These are phyloP conservation scores for Lydus trimaculatus DNA, from an alignment of 2,888 invertebrate species.

Conservation along the genomic window DNA sequence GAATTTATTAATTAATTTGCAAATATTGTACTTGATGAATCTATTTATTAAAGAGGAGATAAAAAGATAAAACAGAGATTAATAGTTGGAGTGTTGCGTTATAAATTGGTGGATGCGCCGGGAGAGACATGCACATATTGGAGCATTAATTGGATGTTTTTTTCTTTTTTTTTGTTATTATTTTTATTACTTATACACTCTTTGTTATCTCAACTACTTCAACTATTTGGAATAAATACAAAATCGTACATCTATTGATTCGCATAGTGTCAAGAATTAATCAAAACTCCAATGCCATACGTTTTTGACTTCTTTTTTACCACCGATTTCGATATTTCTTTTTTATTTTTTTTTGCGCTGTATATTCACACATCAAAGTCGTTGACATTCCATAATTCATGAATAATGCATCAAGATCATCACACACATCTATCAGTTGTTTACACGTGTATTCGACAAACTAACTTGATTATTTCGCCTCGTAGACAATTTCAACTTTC, in stretches of 20 bases:
- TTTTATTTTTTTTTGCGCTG: too few species aligned
- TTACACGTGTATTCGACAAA: conserved; percentile 28
- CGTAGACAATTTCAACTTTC: background rate
- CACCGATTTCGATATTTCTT: background rate
- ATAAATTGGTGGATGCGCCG: conserved; percentile 1
- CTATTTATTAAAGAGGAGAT: background rate
- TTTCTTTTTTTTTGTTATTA: background rate
- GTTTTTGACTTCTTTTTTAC: background rate
- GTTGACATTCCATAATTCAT: conserved; percentile 27
- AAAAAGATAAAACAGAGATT: background rate
- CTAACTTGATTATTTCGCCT: conserved; percentile 25
- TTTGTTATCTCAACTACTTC: background rate
- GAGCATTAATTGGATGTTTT: background rate
- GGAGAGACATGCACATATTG: background rate
- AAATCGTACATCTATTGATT: background rate
- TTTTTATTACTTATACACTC: background rate
- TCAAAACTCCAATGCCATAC: background rate
- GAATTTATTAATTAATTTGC: background rate
- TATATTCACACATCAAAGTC: conserved; percentile 20
- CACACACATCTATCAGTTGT: conserved; percentile 21
- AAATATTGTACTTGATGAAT: too few species aligned
- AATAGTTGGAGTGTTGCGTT: background rate
- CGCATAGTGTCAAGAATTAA: conserved; percentile 5
- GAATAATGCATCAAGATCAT: conserved; percentile 33
- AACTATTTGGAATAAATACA: background rate